Evolutionary conservation across 2,113 vertebrate species (phyloP), one percentile per base, ranked within the genome.

Genomic region (Antennarius striatus): DNA sequence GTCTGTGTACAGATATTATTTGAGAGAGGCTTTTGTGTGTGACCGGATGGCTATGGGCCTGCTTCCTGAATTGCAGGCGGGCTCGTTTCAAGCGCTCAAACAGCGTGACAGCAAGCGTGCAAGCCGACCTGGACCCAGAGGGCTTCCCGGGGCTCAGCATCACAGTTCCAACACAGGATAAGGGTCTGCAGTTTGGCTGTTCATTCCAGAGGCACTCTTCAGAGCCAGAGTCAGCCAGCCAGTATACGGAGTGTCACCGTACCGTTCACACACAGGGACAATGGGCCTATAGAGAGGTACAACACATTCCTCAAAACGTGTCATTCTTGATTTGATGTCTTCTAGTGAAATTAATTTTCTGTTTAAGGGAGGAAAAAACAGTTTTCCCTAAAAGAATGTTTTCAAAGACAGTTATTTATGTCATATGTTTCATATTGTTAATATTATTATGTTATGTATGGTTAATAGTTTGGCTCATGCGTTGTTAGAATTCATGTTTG

Each of bases 11-110:
- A 57, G 16, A 46, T 5, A 22, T 10, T 4, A 28, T 30, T 10
- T 8, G 39, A 71, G 30, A 17, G 22, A 68, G 10, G 43, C 39
- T 57, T 61, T 51, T 65, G 52, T 11, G 30, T 60, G 58, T 83
- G 73, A 84, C 53, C 54, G 54, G 28, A 52, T 36, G 57, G 51
- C 56, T 66, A 36, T 13, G 43, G 60, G 72, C 59, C 74, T 3
- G 64, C 68, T 71, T 49, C 61, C 29, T 73, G 49, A 79, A 63
- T 81, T 74, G 46, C 87, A 99, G 97, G 85, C 93, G 95, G 36
- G 94, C 97, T 0, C 94, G 97, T 58, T 98, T 99, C 93, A 99
- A 97, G 88, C 96, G 96, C 83, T 99, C 98, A 89, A 99, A 99
- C 92, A 99, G 98, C 0, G 98, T 99, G 89, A 99, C 98, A 0